Base-by-base conservation (phyloP, 2,888 invertebrate species). In the Dorcus hopei region DNA sequence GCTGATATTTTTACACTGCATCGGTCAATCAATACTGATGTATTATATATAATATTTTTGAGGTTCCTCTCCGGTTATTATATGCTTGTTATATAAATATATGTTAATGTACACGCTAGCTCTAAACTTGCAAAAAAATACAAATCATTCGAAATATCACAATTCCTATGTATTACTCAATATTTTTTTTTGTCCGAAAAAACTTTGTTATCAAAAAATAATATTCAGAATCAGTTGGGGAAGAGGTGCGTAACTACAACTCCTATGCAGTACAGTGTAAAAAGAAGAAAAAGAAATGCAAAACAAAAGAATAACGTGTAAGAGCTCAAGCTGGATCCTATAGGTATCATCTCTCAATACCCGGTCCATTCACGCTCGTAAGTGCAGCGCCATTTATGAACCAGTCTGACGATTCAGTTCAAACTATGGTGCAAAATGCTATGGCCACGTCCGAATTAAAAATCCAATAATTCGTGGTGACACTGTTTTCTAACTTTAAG, bases 1-100 rank as follows among this genome's bases (percentile, higher is more conserved):
- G 55, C 55, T 61, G 58, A 58, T 61, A 61, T 60, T 57, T 57
- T 57, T 52, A 57, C 52, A 57, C 11, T 51, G 52, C 52, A 11
- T 45, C 45, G 38, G 40, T 54, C 42, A 11, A 9, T 50, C 19
- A 52, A 48, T 48, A 39, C 39, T 39, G 16, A 11, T 40, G 23
- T 52, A 19, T 41, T 26, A 53, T 26, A 42, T 33, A 49, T 56
- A 48, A 54, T 42, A 49, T 16, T 41, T 38, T 55, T 39, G 19
- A 51, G 39, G 45, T 43, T 56, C 23, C 39, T 23, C 49, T 14
- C 39, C 14, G 33, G 45, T 53, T 38, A 38, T 49, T 49, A 16
- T 16, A 49, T 39, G 47, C n/a, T 56, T 49, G 49, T 6, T 42
- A 45, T 45, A 16, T 9, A 23, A 23, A 45, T 45, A 45, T 11